Conservation (phyloP, 1,140 invertebrate species). For the Argopecten irradians region DNA sequence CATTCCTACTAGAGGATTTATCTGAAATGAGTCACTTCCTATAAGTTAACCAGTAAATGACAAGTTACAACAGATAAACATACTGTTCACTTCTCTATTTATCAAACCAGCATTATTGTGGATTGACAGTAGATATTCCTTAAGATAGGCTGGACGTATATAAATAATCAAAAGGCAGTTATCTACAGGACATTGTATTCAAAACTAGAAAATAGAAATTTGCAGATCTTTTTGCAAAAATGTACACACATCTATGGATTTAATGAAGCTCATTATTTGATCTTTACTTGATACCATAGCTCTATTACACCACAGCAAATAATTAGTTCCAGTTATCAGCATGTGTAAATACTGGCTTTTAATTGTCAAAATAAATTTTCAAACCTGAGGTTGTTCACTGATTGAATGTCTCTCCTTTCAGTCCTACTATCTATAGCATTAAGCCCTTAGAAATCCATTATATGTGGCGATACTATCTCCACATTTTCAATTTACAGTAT, state of each 20-base stretch:
- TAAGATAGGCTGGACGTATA: not conserved
- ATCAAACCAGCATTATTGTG: not conserved
- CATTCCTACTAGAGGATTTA: not conserved
- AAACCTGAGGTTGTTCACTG: not conserved
- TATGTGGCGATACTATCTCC: not conserved
- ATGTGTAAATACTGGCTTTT: not conserved
- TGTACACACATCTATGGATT: not conserved
- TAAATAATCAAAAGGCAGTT: not conserved
- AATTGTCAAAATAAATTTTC: not conserved
- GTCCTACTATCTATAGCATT: not conserved
- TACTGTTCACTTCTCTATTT: not conserved
- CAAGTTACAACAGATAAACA: not conserved
- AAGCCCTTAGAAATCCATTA: slow-evolving; percentile 9
- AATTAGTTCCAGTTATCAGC: slow-evolving; percentile 1
- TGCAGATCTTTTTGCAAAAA: not conserved
- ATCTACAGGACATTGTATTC: not conserved
- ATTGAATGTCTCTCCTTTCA: slow-evolving; percentile 1
- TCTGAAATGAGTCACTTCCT: slow-evolving; percentile 9
- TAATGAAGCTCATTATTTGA: not conserved
- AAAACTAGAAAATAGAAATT: not conserved
- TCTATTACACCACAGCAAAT: not conserved
- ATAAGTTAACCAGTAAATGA: slow-evolving; percentile 1
- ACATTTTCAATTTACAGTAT: not conserved
- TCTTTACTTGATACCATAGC: not conserved
- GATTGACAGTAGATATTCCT: not conserved